Conservation (phyloP, 2,113 vertebrate genomes). For the Eonycteris spelaea region DNA sequence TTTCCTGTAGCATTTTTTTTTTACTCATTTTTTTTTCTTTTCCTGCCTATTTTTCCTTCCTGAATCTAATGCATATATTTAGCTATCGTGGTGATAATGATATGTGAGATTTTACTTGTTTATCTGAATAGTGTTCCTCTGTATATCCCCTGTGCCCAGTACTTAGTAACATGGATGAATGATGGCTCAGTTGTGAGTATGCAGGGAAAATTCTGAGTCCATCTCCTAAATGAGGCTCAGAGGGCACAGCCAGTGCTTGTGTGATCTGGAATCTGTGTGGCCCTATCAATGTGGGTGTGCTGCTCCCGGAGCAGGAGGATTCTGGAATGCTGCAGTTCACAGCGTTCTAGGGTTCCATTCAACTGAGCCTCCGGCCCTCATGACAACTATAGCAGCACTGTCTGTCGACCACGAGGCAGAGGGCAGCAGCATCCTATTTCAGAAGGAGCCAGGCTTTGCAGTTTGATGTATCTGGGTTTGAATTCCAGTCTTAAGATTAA, state of each 20-base stretch:
- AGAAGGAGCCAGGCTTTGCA: not conserved
- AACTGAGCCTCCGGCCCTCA: not conserved
- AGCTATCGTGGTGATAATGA: not conserved
- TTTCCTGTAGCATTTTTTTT: conserved; percentile 4
- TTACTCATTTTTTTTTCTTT: not conserved
- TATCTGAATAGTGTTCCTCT: not conserved
- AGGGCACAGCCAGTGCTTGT: not conserved
- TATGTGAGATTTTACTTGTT: not conserved
- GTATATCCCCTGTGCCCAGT: not conserved
- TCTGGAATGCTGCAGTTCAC: not conserved
- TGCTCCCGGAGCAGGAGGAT: not conserved
- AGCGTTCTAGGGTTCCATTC: not conserved
- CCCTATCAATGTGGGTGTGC: not conserved
- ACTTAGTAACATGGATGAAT: not conserved
- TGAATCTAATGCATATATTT: not conserved
- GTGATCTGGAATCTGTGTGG: not conserved
- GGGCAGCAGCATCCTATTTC: not conserved
- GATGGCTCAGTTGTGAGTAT: not conserved
- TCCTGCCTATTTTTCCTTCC: not conserved
- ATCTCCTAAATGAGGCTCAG: not conserved
- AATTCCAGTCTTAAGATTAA: not conserved
- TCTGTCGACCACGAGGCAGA: not conserved
- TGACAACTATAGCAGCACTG: not conserved
- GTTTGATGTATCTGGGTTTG: not conserved
- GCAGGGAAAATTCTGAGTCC: not conserved